These are phyloP conservation scores for Melitaea athalia DNA, from an alignment of 2,888 invertebrate genomes.

Conservation along the genomic window DNA sequence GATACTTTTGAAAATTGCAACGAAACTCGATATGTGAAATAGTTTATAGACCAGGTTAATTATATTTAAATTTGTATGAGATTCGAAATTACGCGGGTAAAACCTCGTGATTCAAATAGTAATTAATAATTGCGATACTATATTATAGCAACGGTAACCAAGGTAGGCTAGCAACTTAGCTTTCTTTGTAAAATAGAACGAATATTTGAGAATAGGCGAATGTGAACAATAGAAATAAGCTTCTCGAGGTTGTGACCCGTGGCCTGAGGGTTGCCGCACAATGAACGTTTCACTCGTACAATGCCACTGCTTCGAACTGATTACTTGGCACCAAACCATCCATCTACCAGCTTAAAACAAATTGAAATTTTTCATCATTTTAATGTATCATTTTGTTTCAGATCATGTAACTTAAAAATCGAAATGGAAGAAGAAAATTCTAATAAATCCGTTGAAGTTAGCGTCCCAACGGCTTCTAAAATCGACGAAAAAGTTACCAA, in stretches of 20 bases:
- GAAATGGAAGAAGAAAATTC: slow-evolving; percentile 69
- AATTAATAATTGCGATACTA: background rate
- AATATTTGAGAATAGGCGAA: slow-evolving; percentile 50
- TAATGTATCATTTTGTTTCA: slow-evolving; percentile 60
- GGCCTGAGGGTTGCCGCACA: slow-evolving; percentile 56
- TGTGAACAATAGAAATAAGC: slow-evolving; percentile 58
- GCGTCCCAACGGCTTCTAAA: slow-evolving; percentile 46
- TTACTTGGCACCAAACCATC: slow-evolving; percentile 48
- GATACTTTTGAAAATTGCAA: too few relatives aligned
- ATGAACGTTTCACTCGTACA: slow-evolving; percentile 51
- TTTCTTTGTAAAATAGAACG: slow-evolving; percentile 28
- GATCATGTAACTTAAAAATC: slow-evolving; percentile 70
- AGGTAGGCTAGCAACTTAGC: slow-evolving; percentile 12
- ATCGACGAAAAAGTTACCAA: slow-evolving; percentile 48
- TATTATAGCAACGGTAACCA: background rate
- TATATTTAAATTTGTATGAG: too few relatives aligned
- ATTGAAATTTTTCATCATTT: slow-evolving; percentile 33
- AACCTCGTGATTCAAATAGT: too few relatives aligned
- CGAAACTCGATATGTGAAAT: too few relatives aligned
- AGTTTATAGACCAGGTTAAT: too few relatives aligned
- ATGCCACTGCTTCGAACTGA: slow-evolving; percentile 57
- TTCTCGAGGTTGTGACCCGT: slow-evolving; percentile 58
- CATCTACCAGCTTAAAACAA: slow-evolving; percentile 28
- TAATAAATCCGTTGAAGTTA: slow-evolving; percentile 50
- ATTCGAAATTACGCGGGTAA: too few relatives aligned